Conservation (phyloP, 2,113 vertebrate genomes). For the Clupea harengus region DNA sequence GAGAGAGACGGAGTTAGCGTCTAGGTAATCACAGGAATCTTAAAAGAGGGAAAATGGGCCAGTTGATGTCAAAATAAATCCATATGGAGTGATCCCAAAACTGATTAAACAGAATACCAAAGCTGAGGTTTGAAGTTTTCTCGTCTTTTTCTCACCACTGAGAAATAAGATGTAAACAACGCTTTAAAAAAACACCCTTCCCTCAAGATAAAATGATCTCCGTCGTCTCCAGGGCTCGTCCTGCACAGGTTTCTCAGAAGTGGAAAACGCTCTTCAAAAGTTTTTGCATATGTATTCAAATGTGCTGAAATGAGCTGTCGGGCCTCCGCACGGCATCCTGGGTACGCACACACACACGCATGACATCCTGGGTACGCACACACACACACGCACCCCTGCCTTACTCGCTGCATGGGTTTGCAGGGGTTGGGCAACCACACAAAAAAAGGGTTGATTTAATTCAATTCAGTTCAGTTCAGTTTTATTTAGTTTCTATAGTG, state of each 20-base stretch:
- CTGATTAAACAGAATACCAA: slow-evolving; percentile 81
- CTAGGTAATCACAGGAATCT: slow-evolving; percentile 67
- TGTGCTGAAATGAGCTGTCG: background rate
- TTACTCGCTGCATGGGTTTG: slow-evolving; percentile 18
- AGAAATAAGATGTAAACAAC: slow-evolving; percentile 79
- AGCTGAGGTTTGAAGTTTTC: slow-evolving; percentile 72
- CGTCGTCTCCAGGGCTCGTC: background rate
- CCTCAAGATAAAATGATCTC: slow-evolving; percentile 48
- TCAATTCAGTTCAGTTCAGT: background rate
- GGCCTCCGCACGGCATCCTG: background rate
- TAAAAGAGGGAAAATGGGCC: slow-evolving; percentile 66
- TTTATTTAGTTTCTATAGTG: no score
- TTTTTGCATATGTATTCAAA: slow-evolving; percentile 1
- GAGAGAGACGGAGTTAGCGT: slow-evolving; percentile 44
- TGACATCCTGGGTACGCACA: background rate
- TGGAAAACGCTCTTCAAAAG: background rate
- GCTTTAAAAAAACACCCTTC: slow-evolving; percentile 60
- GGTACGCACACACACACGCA: slow-evolving; percentile 48
- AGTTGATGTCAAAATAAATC: slow-evolving; percentile 76
- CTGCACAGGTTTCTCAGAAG: background rate
- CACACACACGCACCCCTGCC: background rate
- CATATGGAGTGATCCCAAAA: slow-evolving; percentile 71
- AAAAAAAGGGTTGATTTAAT: slow-evolving; percentile 29
- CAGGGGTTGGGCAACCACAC: slow-evolving; percentile 44
- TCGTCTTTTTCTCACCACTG: slow-evolving; percentile 50